Percentiles rank a stretch among this genome's conserved stretches.
phyloP scores from a whole-genome alignment of 2,888 invertebrate species.

The Tupiocoris notatus region DNA sequence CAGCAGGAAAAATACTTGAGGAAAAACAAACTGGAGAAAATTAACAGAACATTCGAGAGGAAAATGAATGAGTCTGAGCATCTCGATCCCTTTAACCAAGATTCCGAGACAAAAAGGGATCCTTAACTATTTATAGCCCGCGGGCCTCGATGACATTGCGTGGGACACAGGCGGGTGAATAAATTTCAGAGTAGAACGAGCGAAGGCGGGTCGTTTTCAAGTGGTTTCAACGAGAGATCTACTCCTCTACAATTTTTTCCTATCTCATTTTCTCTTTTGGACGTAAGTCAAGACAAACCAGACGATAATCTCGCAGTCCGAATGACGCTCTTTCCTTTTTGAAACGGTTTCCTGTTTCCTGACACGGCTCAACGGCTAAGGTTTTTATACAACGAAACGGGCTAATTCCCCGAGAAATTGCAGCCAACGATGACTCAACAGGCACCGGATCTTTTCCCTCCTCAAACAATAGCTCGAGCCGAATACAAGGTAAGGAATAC shows the following conservation, averaged over 20 bases:
- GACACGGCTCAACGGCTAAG: not conserved
- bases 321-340: not conserved
- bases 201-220: not conserved
- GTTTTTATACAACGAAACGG: no score
- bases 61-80: not conserved
- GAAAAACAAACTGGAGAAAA: not conserved
- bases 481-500: no score
- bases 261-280: not conserved
- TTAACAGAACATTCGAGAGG: not conserved
- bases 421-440: not conserved
- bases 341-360: not conserved
- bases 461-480: no score
- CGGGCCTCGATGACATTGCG: not conserved
- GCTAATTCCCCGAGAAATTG: not conserved
- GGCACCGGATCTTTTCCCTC: no score
- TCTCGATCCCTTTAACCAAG: not conserved
- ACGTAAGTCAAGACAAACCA: not conserved
- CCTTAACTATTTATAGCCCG: not conserved
- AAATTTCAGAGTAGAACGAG: not conserved
- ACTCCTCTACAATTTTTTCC: not conserved
- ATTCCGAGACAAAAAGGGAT: not conserved
- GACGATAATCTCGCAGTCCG: not conserved
- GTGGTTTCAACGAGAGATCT: not conserved
- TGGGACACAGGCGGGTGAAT: not conserved
- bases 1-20: no score